Conservation (phyloP, 2,888 invertebrate species). For the Macropis europaea region DNA sequence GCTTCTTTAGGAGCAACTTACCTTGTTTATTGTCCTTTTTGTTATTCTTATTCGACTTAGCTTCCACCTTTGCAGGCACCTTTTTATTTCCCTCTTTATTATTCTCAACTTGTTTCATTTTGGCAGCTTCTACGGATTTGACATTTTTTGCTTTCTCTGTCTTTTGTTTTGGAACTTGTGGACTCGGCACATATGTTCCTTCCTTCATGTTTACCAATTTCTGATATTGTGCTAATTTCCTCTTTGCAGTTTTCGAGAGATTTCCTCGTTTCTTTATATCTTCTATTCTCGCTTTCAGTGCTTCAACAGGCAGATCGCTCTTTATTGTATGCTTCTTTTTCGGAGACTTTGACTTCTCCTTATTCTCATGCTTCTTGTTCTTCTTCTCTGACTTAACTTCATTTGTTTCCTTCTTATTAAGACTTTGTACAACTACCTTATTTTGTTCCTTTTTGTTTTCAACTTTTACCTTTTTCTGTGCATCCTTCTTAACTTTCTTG, state of each 20-base stretch:
- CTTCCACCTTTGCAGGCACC: background rate
- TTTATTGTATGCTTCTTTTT: conserved; percentile 2
- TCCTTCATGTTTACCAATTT: conserved; percentile 57
- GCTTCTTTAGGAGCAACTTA: background rate
- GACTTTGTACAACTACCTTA: background rate
- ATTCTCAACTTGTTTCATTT: conserved; percentile 14
- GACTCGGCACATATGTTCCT: conserved; percentile 1
- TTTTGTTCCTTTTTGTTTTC: conserved; percentile 13
- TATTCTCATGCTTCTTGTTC: background rate
- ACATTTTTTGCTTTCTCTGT: conserved; percentile 4
- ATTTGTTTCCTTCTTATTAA: background rate
- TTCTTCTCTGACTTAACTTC: conserved; percentile 1
- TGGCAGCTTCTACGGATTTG: conserved; percentile 9
- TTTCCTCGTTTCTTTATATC: conserved; percentile 55
- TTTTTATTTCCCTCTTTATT: conserved; percentile 5
- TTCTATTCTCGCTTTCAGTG: conserved; percentile 57
- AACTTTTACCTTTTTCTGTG: background rate
- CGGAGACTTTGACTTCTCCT: conserved; percentile 10
- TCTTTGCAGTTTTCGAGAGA: conserved; percentile 65
- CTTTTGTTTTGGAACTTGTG: background rate
- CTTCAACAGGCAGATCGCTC: conserved; percentile 28
- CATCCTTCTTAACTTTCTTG: background rate
- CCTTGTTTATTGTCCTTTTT: conserved; percentile 21
- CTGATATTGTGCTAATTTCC: conserved; percentile 56
- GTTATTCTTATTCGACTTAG: conserved; percentile 6